Base-by-base conservation (phyloP, 2,797 vertebrate genomes). In the Paramormyrops hopkinsi region DNA sequence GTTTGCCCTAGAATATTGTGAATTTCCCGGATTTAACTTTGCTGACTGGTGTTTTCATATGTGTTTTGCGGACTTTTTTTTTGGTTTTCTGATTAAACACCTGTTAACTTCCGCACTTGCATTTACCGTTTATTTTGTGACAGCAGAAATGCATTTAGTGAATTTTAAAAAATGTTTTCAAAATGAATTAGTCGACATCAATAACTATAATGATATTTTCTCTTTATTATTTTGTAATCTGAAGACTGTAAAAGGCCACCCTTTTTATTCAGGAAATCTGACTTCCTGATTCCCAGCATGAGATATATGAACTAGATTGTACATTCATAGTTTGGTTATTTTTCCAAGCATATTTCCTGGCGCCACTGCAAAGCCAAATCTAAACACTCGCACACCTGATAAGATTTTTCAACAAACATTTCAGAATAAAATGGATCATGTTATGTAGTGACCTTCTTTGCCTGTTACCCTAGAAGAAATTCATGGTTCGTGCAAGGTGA, bases 381-480 rank as follows among this genome's bases (percentile, higher is more conserved):
- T 44, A 44, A 79, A 41, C 33, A 9, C 14, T 44, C 73, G 2
- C 73, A 41, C 33, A 44, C n/a, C 41, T 84, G 11, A 50, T 51
- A 50, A 84, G 7, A 48, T 11, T 3, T 41, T 83, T 83, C 73
- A 50, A n/a, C 48, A 9, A 84, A 50, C 8, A 84, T 48, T 84
- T 84, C 46, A 25, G n/a, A 25, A n/a, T n/a, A 50, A 79, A 50
- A 22, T 48, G 9, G 11, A 19, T 25, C 44, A 50, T 84, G 9
- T 9, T 51, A 44, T 29, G 51, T 44, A 14, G 9, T 83, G 73
- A 22, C 17, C 29, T 19, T 17, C 44, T 69, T 44, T n/a, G 12
- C 12, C 62, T 25, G 46, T 41, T 50, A 82, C 17, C 8, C 17
- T 88, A 51, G 73, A 56, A 88, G 88, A 88, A 88, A 56, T 56